phyloP scores from a whole-genome alignment of 2,113 vertebrate species.

The Osmerus eperlanus region DNA sequence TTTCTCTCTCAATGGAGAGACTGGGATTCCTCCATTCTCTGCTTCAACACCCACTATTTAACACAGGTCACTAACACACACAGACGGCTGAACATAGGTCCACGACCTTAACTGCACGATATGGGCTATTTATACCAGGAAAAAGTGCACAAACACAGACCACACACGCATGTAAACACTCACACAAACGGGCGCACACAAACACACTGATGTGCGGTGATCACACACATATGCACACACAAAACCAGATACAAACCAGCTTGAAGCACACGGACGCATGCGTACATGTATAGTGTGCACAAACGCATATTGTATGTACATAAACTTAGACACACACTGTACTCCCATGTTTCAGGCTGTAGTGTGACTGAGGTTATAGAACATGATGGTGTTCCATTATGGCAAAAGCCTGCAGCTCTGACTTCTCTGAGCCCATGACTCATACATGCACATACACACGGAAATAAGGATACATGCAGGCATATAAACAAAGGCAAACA shows the following conservation, averaged over 20 bases:
- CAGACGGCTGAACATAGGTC: too few relatives aligned
- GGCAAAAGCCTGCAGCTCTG: neutral
- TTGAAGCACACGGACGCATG: slow-evolving; percentile 4
- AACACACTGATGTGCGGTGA: too few relatives aligned
- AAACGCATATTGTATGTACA: slow-evolving; percentile 35
- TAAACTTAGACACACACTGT: slow-evolving; percentile 34
- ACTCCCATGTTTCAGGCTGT: neutral
- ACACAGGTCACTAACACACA: too few relatives aligned
- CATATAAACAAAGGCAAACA: too few relatives aligned
- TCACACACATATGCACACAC: too few relatives aligned
- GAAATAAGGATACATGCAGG: neutral
- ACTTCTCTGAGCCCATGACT: neutral
- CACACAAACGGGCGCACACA: too few relatives aligned
- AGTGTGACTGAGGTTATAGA: neutral
- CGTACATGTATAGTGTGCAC: slow-evolving; percentile 25
- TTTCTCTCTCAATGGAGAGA: neutral
- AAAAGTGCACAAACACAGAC: too few relatives aligned
- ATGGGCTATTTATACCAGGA: too few relatives aligned
- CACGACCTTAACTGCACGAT: too few relatives aligned
- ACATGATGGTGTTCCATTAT: neutral
- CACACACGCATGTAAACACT: too few relatives aligned
- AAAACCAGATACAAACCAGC: too few relatives aligned
- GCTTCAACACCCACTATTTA: too few relatives aligned
- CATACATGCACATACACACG: neutral
- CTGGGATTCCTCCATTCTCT: neutral